Percentiles rank a stretch among this genome's conserved stretches.
phyloP scores from a whole-genome alignment of 2,113 vertebrate species.

The Ammodytes marinus region DNA sequence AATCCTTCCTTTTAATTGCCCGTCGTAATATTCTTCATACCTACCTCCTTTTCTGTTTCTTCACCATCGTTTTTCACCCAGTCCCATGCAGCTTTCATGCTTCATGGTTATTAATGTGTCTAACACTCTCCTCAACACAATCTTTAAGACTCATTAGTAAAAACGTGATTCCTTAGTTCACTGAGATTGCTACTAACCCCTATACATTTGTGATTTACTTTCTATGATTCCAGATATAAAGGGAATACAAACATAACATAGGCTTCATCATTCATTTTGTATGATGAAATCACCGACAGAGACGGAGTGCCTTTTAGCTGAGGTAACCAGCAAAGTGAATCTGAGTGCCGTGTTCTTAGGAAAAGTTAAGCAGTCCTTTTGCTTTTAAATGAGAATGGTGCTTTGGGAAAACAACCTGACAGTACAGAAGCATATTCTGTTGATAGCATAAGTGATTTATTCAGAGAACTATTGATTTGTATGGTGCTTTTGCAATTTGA shows the following conservation, averaged over 20 bases:
- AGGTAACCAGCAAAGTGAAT: slow-evolving; percentile 17
- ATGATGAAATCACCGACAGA: slow-evolving; percentile 29
- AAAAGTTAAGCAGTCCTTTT: slow-evolving; percentile 45
- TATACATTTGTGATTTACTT: slow-evolving; percentile 6
- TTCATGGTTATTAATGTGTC: background rate
- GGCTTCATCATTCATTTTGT: slow-evolving; percentile 26
- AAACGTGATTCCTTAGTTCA: background rate
- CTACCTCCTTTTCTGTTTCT: background rate
- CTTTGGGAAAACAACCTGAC: slow-evolving; percentile 18
- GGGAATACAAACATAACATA: background rate
- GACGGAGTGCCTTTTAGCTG: slow-evolving; percentile 7
- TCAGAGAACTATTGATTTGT: slow-evolving; percentile 42
- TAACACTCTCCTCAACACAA: background rate
- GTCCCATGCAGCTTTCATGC: background rate
- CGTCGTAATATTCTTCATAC: too few relatives aligned
- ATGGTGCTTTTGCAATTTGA: slow-evolving; percentile 14
- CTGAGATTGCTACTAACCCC: background rate
- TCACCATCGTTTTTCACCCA: background rate
- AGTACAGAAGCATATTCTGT: slow-evolving; percentile 12
- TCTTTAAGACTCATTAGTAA: background rate
- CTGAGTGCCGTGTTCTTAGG: slow-evolving; percentile 27
- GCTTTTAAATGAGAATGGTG: slow-evolving; percentile 28
- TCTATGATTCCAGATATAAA: slow-evolving; percentile 16
- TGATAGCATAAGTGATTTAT: slow-evolving; percentile 38
- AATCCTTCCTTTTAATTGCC: too few relatives aligned